A percentile compares a stretch with the other conserved stretches of the same genome.
Conservation (phyloP, 2,888 invertebrate species). For the Hydroisotoma schaefferi region DNA sequence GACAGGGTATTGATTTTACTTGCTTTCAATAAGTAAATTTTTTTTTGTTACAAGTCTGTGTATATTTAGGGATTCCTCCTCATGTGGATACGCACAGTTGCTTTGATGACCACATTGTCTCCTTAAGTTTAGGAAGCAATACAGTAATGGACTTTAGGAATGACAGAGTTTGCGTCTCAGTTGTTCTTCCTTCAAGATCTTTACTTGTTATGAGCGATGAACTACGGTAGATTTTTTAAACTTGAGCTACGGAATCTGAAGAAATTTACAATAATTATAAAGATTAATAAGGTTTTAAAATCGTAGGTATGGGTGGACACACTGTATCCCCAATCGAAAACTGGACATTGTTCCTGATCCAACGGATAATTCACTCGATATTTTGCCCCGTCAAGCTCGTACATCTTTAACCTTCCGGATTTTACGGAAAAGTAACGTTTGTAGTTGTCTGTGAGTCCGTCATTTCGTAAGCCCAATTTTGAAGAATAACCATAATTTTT, state of each 20-base stretch:
- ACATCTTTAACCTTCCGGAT: conserved; percentile 82
- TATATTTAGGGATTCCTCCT: conserved; percentile 76
- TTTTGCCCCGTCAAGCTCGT: conserved; percentile 59
- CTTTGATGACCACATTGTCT: conserved; percentile 82
- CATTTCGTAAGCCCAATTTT: not conserved
- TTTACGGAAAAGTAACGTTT: conserved; percentile 59
- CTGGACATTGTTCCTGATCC: conserved; percentile 38
- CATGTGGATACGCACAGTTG: conserved; percentile 95
- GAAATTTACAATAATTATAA: not conserved
- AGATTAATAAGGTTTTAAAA: not conserved
- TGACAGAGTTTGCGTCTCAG: conserved; percentile 60
- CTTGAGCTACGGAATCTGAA: not conserved
- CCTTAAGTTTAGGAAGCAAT: conserved; percentile 76
- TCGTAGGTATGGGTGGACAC: conserved; percentile 71
- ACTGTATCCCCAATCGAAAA: conserved; percentile 57
- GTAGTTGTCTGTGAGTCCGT: conserved; percentile 57
- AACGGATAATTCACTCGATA: conserved; percentile 57
- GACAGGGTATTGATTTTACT: conserved; percentile 64
- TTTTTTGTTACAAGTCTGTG: conserved; percentile 30
- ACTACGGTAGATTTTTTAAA: conserved; percentile 57
- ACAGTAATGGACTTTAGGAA: conserved; percentile 86
- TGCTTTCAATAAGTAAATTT: not conserved
- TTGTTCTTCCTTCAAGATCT: conserved; percentile 67
- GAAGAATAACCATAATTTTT: too few species aligned
- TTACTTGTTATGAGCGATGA: conserved; percentile 76